Conservation (phyloP, 2,113 vertebrate genomes). For the Nothoprocta perdicaria region DNA sequence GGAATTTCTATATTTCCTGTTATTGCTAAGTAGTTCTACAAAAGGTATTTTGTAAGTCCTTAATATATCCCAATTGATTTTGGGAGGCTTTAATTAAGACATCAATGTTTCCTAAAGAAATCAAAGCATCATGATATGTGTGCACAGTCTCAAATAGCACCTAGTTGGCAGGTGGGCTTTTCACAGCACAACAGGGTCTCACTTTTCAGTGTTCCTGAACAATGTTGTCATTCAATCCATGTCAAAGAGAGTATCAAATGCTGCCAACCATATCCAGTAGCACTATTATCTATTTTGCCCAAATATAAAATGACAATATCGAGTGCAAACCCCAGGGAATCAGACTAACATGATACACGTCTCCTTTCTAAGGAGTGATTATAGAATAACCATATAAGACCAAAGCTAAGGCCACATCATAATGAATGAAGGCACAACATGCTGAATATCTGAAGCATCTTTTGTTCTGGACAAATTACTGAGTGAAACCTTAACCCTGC, state of each 20-base stretch:
- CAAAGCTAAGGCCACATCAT: not conserved
- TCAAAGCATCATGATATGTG: not conserved
- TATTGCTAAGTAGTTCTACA: not conserved
- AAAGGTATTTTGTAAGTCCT: not conserved
- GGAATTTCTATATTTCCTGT: not conserved
- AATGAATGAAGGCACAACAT: not conserved
- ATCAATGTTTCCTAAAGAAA: not conserved
- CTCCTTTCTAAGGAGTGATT: not conserved
- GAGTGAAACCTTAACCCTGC: not conserved
- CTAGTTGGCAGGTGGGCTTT: not conserved
- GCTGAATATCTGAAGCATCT: not conserved
- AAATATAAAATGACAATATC: not conserved
- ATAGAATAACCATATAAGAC: rapidly evolving
- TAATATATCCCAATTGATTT: not conserved
- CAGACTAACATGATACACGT: not conserved
- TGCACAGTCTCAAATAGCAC: not conserved
- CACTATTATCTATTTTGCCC: not conserved
- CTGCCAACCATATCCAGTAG: rapidly evolving
- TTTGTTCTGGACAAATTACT: not conserved
- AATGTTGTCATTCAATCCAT: not conserved
- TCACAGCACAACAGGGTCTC: not conserved
- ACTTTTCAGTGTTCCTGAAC: not conserved
- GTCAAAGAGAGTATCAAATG: not conserved
- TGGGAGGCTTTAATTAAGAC: not conserved
- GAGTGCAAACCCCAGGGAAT: not conserved